Evolutionary conservation across 2,888 invertebrate species (phyloP), one percentile per base, ranked within the genome.

Genomic region (Chloromyia formosa): DNA sequence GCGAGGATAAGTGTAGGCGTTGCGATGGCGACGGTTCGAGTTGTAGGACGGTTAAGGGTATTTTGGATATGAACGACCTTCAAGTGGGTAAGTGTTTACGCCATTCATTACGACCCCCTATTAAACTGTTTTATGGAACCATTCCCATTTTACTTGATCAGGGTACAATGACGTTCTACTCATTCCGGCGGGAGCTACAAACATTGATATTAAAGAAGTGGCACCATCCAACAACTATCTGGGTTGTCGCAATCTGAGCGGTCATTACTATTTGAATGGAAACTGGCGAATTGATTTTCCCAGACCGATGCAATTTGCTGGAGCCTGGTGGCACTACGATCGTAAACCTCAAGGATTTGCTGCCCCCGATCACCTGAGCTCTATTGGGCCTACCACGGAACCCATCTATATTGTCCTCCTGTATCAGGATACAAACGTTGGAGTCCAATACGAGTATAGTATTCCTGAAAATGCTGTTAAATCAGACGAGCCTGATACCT

Each of bases 201-300:
- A 94, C 81, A 94, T 98, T 79, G 84, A 87, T 16, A 90, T 98
- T 74, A 88, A 89, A 79, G 98, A 98, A 88, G 83, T 90, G 1
- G 86, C 87, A 56, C 90, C 94, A 1, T 95, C 97, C 0, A 94
- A 92, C 82, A 98, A 98, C 86, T 97, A 96, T 85, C 88, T 84
- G 92, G 97, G 97, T 4, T 88, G 97, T 66, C 90, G 96, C 78
- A 95, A 95, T 84, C 88, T 90, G 74, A 88, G 91, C 62, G 94
- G 93, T 2, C 89, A 93, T 79, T 98, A 94, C 84, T 96, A 95
- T 83, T 87, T 98, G 71, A 98, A 98, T 85, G 98, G 98, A 0
- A 93, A 96, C 83, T 97, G 95, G 92, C 90, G 93, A 82, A 96
- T 98, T 81, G 95, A 96, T 86, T 95, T 95, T 83, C 95, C 96